phyloP scores from a whole-genome alignment of 2,888 invertebrate species.

The Idaea biselata region DNA sequence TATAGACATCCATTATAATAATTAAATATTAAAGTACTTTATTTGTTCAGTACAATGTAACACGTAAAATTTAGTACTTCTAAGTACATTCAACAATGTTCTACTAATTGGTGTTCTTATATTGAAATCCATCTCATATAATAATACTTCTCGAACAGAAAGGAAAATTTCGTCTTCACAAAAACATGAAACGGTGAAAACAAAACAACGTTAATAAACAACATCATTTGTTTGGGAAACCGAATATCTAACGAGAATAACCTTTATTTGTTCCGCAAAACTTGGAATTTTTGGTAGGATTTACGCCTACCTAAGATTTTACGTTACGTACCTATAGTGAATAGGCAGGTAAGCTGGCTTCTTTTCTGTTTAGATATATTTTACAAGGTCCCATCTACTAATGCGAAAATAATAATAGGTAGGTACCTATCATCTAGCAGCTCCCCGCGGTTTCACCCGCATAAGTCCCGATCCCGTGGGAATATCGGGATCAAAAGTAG shows the following conservation, averaged over 20 bases:
- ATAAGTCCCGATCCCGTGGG: no score
- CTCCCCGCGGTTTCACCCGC: no score
- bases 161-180: constrained; percentile 4
- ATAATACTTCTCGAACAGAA: neutral
- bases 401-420: no score
- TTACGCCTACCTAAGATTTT: neutral
- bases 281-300: neutral
- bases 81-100: no score
- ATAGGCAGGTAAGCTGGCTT: neutral
- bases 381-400: no score
- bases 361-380: neutral
- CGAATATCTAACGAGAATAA: constrained; percentile 7
- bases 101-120: neutral
- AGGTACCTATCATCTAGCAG: no score
- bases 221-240: constrained; percentile 7
- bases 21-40: no score
- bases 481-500: no score
- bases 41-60: no score
- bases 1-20: no score
- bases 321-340: neutral
- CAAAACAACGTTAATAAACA: constrained; percentile 8
- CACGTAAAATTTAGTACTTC: no score
- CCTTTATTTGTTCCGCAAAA: constrained; percentile 16
- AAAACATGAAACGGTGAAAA: constrained; percentile 10
- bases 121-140: neutral